phyloP scores from a whole-genome alignment of 2,797 vertebrate genomes.

The Argentina silus region DNA sequence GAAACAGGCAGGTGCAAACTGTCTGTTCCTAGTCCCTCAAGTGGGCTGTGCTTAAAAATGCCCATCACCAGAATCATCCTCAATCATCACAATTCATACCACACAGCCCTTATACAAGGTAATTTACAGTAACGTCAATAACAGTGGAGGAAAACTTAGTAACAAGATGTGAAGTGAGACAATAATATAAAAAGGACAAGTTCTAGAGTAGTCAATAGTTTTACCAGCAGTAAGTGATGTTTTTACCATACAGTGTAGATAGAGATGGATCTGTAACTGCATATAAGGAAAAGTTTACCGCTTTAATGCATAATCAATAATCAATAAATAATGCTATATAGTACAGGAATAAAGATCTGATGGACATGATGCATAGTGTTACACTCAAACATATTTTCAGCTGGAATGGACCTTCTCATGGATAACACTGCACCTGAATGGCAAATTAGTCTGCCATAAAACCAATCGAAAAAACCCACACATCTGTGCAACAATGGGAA shows the following conservation, averaged over 20 bases:
- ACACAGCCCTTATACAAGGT: conserved; percentile 66
- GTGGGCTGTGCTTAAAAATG: conserved; percentile 8
- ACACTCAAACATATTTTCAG: conserved; percentile 17
- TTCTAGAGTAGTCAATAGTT: conserved; percentile 19
- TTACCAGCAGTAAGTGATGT: conserved; percentile 26
- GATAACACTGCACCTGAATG: conserved; percentile 50
- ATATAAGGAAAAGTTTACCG: neutral
- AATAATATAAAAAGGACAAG: conserved; percentile 6
- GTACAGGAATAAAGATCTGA: conserved; percentile 31
- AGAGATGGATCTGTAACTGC: conserved; percentile 8
- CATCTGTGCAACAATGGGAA: conserved; percentile 40
- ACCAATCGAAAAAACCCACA: conserved; percentile 23
- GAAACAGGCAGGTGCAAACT: neutral
- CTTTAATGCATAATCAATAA: conserved; percentile 23
- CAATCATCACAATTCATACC: conserved; percentile 46
- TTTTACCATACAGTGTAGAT: conserved; percentile 24
- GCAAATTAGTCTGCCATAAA: conserved; percentile 30
- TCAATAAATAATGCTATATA: conserved; percentile 63
- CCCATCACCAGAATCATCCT: conserved; percentile 15
- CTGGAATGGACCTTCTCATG: conserved; percentile 25
- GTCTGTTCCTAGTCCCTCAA: neutral
- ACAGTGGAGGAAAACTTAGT: conserved; percentile 21
- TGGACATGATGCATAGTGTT: conserved; percentile 43
- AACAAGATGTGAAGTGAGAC: conserved; percentile 16
- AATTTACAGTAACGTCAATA: conserved; percentile 54